Base-by-base conservation (phyloP, 2,888 invertebrate genomes). In the Drosophila sordidula region DNA sequence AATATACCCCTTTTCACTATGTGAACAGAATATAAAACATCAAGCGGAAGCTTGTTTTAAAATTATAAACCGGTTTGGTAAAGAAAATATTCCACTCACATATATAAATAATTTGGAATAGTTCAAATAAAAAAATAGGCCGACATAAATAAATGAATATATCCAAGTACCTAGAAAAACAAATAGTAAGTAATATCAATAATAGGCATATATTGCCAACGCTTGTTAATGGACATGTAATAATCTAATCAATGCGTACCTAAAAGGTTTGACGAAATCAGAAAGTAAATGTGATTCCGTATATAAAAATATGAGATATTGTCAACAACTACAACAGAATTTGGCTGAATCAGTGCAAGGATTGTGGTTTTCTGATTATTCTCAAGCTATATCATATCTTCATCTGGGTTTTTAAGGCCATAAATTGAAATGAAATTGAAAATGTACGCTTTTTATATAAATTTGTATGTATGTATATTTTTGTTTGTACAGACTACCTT, bases 401-500 rank as follows among this genome's bases (percentile, higher is more conserved):
- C 14, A 39, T 39, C 39, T 39, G 39, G 1, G 9, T n/a, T 9
- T 11, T 6, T 50, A n/a, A 25, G n/a, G 6, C 16, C 25, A 22
- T 41, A 58, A 34, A 32, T 51, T 8, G 2, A 38, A 1, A 36
- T 36, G 22, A 11, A 22, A 26, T 6, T 29, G 2, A 29, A 29
- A 26, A 26, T 26, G 26, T 26, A 6, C 6, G 6, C 9, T 22
- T n/a, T n/a, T 52, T 6, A 22, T 51, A 26, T 11, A 39, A 1
- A 9, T 36, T 16, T 8, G 18, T 36, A 16, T 16, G 11, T 38
- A 34, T 18, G n/a, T 41, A 9, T 14, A 25, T n/a, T 8, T 38
- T 12, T n/a, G 38, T 29, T 22, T 42, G 26, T 18, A 14, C 36
- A 16, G 22, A 44, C 32, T 29, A 22, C 42, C 51, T 59, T 71